These are phyloP conservation scores for Agonopterix arenella DNA, from an alignment of 2,888 invertebrate species.

Conservation along the genomic window DNA sequence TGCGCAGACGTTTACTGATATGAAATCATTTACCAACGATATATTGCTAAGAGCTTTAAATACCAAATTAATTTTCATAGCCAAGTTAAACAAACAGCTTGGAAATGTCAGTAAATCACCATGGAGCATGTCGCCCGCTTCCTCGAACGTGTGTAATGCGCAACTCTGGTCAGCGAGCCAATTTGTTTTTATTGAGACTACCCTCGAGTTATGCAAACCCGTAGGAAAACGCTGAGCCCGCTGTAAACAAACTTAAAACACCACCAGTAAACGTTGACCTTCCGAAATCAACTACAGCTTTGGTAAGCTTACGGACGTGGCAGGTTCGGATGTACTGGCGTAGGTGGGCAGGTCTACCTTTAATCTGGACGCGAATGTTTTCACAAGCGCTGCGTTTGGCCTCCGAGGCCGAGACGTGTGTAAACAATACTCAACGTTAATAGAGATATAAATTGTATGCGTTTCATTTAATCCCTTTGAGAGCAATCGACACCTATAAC, in stretches of 20 bases:
- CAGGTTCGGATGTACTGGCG: slow-evolving; percentile 36
- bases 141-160: slow-evolving; percentile 71
- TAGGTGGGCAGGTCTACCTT: slow-evolving; percentile 54
- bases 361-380: slow-evolving; percentile 69
- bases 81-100: slow-evolving; percentile 4
- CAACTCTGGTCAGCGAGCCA: slow-evolving; percentile 66
- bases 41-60: too few relatives aligned
- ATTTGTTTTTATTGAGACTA: slow-evolving; percentile 76
- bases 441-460: slow-evolving; percentile 72
- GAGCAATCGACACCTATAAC: slow-evolving; percentile 48
- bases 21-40: too few relatives aligned
- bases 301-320: slow-evolving; percentile 6
- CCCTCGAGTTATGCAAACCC: slow-evolving; percentile 74
- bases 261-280: slow-evolving; percentile 43
- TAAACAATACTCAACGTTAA: slow-evolving; percentile 72
- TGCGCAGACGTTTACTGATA: too few relatives aligned
- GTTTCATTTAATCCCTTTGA: slow-evolving; percentile 69
- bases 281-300: slow-evolving; percentile 19
- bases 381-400: slow-evolving; percentile 61
- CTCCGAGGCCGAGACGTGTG: slow-evolving; percentile 56
- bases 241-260: slow-evolving; percentile 66
- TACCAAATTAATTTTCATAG: too few relatives aligned
- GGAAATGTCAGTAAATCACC: slow-evolving; percentile 60
- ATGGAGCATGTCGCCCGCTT: slow-evolving; percentile 62
- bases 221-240: slow-evolving; percentile 66